Conservation (phyloP, 1,140 invertebrate species). For the Cataglyphis hispanica region DNA sequence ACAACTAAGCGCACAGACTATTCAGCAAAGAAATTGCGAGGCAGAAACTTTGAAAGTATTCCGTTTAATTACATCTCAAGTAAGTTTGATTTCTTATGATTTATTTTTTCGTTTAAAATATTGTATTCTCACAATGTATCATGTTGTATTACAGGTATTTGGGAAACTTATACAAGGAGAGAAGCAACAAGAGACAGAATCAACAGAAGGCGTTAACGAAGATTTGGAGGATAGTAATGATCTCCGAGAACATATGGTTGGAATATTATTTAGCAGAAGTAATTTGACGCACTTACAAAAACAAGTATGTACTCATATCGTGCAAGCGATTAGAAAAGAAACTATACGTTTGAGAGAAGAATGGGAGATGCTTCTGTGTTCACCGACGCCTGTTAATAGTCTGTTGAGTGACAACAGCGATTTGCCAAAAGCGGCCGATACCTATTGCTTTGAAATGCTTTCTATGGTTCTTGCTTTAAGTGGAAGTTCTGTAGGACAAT, state of each 20-base stretch:
- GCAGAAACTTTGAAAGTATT: slow-evolving; percentile 97
- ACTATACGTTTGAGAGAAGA: slow-evolving; percentile 94
- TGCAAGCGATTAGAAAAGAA: slow-evolving; percentile 96
- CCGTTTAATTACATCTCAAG: slow-evolving; percentile 96
- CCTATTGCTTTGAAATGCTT: slow-evolving; percentile 99
- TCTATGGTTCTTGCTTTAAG: slow-evolving; percentile 98
- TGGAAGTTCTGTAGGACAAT: slow-evolving; percentile 95
- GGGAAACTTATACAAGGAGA: slow-evolving; percentile 93
- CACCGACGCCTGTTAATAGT: slow-evolving; percentile 83
- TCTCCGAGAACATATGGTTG: slow-evolving; percentile 98
- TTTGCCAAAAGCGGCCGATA: slow-evolving; percentile 90
- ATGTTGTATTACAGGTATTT: slow-evolving; percentile 90
- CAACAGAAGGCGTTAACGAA: slow-evolving; percentile 85
- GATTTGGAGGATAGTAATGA: slow-evolving; percentile 92
- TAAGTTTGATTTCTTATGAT: slow-evolving; percentile 78
- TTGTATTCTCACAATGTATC: neutral
- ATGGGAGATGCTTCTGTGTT: slow-evolving; percentile 91
- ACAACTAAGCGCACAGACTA: slow-evolving; percentile 87
- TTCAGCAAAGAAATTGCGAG: slow-evolving; percentile 96
- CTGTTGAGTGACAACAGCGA: slow-evolving; percentile 84
- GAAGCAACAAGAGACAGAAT: slow-evolving; percentile 81
- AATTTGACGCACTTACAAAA: slow-evolving; percentile 98
- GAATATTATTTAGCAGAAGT: slow-evolving; percentile 97
- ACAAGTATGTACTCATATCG: slow-evolving; percentile 95
- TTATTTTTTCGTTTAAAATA: neutral